These are phyloP conservation scores for Psilopsiagon aymara DNA, from an alignment of 2,113 vertebrate genomes.

Conservation along the genomic window DNA sequence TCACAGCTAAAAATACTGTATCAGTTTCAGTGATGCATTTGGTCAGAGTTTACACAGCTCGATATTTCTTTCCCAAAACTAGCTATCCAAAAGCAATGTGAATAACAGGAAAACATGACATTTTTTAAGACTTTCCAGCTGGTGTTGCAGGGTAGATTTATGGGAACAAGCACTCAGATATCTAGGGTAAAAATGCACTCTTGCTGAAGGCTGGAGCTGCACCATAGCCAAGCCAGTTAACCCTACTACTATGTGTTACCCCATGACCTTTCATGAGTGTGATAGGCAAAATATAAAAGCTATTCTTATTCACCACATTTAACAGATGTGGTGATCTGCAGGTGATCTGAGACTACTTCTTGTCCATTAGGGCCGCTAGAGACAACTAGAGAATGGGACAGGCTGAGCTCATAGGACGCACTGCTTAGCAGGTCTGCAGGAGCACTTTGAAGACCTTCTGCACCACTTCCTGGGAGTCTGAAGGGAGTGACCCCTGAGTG, in stretches of 20 bases:
- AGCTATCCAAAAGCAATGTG: background rate
- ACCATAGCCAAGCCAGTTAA: accelerated
- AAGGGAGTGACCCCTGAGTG: background rate
- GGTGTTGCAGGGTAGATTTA: background rate
- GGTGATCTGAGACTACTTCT: background rate
- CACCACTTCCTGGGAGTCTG: background rate
- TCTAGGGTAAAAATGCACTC: background rate
- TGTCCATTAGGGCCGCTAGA: background rate
- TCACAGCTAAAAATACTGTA: background rate
- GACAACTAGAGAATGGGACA: background rate
- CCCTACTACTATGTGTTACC: accelerated
- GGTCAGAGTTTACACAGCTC: background rate
- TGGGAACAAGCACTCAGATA: background rate
- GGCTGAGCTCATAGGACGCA: background rate
- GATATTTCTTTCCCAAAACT: background rate
- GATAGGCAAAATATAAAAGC: background rate
- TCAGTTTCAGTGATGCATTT: background rate
- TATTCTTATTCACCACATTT: background rate
- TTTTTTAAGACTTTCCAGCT: background rate
- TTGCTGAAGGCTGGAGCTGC: background rate
- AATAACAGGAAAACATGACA: background rate
- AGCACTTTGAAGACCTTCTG: background rate
- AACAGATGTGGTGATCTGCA: background rate
- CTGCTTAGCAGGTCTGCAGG: background rate
- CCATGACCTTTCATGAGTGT: background rate